These are phyloP conservation scores for Clunio marinus DNA, from an alignment of 2,888 invertebrate species.

Conservation along the genomic window DNA sequence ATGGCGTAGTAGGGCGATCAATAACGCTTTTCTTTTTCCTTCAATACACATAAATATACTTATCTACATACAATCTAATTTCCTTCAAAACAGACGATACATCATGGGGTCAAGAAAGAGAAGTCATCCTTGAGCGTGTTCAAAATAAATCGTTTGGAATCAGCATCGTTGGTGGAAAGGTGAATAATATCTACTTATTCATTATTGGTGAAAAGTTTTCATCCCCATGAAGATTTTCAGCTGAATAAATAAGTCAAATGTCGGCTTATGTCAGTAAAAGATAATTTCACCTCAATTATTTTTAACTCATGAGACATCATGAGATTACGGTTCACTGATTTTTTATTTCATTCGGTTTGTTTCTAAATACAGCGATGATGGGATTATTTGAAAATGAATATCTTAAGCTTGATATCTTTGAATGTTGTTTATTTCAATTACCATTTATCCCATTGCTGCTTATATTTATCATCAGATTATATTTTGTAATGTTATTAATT, in stretches of 20 bases:
- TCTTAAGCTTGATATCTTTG: too few relatives aligned
- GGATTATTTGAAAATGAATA: too few relatives aligned
- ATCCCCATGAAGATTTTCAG: too few relatives aligned
- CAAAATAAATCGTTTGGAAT: conserved; percentile 84
- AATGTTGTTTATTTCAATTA: not conserved
- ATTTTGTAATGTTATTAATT: not conserved
- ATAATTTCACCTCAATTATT: too few relatives aligned
- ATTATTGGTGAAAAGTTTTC: conserved; percentile 42
- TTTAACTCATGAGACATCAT: too few relatives aligned
- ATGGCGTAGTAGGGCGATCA: too few relatives aligned
- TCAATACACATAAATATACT: not conserved
- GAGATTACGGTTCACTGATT: too few relatives aligned
- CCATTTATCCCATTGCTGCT: not conserved
- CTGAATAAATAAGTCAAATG: too few relatives aligned
- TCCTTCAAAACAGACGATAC: conserved; percentile 54
- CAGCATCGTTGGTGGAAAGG: conserved; percentile 95
- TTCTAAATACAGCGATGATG: too few relatives aligned
- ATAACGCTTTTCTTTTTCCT: conserved; percentile 11
- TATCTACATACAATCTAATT: not conserved
- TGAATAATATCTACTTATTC: too few relatives aligned
- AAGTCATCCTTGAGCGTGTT: conserved; percentile 68
- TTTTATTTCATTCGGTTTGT: too few relatives aligned
- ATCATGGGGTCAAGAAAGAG: conserved; percentile 79
- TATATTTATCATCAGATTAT: not conserved
- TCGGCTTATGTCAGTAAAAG: too few relatives aligned